Evolutionary conservation across 2,797 vertebrate species (phyloP), one percentile per base, ranked within the genome.

Genomic region (Apodemus agrarius): DNA sequence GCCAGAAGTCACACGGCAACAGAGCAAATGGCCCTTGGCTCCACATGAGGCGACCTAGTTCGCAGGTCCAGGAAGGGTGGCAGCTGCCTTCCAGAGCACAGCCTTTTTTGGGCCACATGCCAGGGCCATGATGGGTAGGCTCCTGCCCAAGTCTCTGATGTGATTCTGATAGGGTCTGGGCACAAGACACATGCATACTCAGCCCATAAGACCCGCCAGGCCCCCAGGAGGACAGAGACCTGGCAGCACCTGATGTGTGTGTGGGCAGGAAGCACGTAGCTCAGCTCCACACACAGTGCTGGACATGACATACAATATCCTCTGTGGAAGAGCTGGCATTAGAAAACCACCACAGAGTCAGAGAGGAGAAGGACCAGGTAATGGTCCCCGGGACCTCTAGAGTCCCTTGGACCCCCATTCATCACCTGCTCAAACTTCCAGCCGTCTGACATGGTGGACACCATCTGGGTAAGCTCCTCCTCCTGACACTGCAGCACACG

Each of bases 401-500:
- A 31, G 2, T 19, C 69, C 3, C 11, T 7, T 24, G 14, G 22
- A n/a, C 3, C 19, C 46, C 4, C 65, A 34, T 1, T 13, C 3
- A 61, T 98, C 98, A 99, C 99, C 99, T 99, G 99, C 96, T 99
- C 99, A 91, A 99, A 99, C 97, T 99, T 99, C 99, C 99, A 99
- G 96, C 99, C 99, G 7, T 99, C 99, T 0, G 99, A 99, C 99
- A 99, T 99, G 91, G 99, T 99, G 90, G 99, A 99, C 96, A 99
- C 99, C 99, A 99, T 99, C 94, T 99, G 99, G 1, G 99, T 99
- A 65, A 99, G 99, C 65, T 99, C 99, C 93, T 99, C 99, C 75
- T 99, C 99, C 97, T 99, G 99, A 98, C 99, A 99, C 98, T 99
- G 99, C 90, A 99, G 98, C 97, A 99, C 99, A 89, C 99, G 99